Conservation (phyloP, 2,113 vertebrate species). For the Circaetus cinerascens region DNA sequence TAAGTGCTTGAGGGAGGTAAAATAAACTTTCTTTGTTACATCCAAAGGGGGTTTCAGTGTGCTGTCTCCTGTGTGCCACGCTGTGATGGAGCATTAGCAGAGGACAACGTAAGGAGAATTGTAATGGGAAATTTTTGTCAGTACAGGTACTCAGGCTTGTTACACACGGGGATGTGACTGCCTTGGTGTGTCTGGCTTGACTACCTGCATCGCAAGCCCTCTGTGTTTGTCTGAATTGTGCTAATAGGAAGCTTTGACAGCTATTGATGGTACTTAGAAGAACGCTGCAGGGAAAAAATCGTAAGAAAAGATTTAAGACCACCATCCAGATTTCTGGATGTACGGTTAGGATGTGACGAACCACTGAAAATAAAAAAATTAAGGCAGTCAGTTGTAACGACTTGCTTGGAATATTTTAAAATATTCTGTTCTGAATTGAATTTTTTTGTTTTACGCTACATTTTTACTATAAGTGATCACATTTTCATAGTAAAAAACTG, state of each 20-base stretch:
- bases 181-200: too few species aligned
- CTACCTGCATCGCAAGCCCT: accelerated
- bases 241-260: too few species aligned
- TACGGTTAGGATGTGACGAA: background rate
- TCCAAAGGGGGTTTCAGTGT: background rate
- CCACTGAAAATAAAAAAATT: background rate
- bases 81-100: background rate
- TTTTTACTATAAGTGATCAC: background rate
- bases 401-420: background rate
- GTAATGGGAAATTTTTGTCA: background rate
- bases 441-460: background rate
- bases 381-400: background rate
- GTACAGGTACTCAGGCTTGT: background rate
- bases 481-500: background rate
- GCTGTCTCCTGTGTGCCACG: accelerated
- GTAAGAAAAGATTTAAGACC: background rate
- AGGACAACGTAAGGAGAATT: accelerated
- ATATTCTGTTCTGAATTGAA: background rate
- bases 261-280: background rate
- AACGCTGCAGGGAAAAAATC: background rate
- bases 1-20: background rate
- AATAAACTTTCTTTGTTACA: background rate
- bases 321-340: background rate
- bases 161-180: accelerated
- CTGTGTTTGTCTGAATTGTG: accelerated